Evolutionary conservation across 2,113 vertebrate species (phyloP).

Genomic region (Puntigrus tetrazona): DNA sequence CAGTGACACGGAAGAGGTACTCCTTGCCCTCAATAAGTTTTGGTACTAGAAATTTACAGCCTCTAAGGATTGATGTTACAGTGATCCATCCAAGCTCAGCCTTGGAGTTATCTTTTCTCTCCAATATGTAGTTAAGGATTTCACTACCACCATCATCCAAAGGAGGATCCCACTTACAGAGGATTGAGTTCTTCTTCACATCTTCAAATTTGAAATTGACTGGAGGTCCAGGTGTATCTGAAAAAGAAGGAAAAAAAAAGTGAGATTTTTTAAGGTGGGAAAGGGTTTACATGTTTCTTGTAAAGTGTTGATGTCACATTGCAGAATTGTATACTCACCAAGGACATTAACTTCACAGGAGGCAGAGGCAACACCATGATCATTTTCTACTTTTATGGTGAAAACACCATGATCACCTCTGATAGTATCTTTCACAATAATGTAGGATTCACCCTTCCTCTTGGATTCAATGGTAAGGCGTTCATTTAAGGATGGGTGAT

Average conservation of each 20-base stretch:
- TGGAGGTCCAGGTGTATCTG: constrained; percentile 91
- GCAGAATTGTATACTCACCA: constrained; percentile 72
- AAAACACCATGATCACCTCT: constrained; percentile 88
- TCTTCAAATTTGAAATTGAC: constrained; percentile 93
- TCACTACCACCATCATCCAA: constrained; percentile 97
- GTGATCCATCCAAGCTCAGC: constrained; percentile 89
- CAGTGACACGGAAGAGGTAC: constrained; percentile 91
- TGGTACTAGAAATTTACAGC: constrained; percentile 88
- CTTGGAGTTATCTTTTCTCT: constrained; percentile 97
- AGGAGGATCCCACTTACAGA: constrained; percentile 95
- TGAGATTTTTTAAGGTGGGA: too few species aligned
- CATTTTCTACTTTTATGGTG: constrained; percentile 93
- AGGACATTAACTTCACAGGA: constrained; percentile 90
- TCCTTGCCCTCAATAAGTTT: constrained; percentile 97
- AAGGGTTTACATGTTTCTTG: not conserved
- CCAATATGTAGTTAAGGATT: constrained; percentile 93
- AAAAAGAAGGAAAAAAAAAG: too few species aligned
- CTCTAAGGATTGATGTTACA: constrained; percentile 86
- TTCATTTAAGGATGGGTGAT: constrained; percentile 85
- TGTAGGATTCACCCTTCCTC: constrained; percentile 81
- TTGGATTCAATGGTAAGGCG: constrained; percentile 85
- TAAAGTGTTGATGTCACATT: not conserved
- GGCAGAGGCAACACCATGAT: constrained; percentile 87
- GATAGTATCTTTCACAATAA: constrained; percentile 82
- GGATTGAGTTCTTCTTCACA: constrained; percentile 87